Conservation (phyloP, 1,140 invertebrate genomes). For the Zeugodacus cucurbitae region DNA sequence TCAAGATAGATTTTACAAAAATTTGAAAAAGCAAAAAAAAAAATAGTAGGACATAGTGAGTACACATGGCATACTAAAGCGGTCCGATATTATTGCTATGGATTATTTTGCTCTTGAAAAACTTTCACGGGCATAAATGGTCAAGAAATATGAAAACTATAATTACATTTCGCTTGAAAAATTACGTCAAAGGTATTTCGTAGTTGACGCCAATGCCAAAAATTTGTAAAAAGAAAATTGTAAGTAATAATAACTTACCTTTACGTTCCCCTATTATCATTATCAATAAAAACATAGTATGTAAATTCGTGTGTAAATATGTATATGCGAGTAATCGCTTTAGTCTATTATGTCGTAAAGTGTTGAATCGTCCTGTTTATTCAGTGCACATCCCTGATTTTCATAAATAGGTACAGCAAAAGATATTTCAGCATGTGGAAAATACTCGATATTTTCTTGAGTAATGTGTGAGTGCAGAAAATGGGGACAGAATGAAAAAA, state of each 20-base stretch:
- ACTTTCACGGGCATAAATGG: neutral
- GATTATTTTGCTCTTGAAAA: neutral
- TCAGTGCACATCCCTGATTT: neutral
- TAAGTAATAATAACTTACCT: neutral
- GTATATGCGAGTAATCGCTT: neutral
- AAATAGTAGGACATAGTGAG: too few relatives aligned
- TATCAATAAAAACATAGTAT: neutral
- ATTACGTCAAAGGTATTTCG: neutral
- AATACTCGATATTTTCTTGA: too few relatives aligned
- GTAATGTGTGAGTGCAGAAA: neutral
- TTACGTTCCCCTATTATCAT: neutral
- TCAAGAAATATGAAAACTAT: neutral
- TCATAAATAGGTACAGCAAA: too few relatives aligned
- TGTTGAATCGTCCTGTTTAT: neutral
- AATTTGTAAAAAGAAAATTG: neutral
- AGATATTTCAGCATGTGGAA: too few relatives aligned
- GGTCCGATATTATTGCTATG: neutral
- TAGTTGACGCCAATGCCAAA: neutral
- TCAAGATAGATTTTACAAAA: too few relatives aligned
- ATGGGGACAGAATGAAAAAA: neutral
- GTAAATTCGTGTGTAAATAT: neutral
- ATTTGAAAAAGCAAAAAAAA: too few relatives aligned
- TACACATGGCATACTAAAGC: neutral
- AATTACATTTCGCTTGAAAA: slow-evolving; percentile 19
- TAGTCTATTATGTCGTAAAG: neutral